Evolutionary conservation across 2,113 vertebrate genomes (phyloP), one percentile per base, ranked within the genome.

Genomic region (Otocyon megalotis): DNA sequence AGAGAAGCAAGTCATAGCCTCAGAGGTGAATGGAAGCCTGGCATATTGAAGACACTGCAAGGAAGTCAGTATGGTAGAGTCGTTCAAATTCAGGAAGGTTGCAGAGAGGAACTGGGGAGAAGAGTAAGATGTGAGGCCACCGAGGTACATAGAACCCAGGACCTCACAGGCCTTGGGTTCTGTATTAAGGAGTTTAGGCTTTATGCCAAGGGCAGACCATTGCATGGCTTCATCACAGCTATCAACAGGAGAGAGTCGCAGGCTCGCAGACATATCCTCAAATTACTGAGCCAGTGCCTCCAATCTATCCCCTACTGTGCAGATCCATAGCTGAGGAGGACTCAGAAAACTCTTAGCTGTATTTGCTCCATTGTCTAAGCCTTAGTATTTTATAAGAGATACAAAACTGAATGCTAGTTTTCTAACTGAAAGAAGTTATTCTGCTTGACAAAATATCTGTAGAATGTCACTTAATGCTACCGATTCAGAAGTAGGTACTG

Each of bases 361-460:
- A 92, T 87, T 96, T 91, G 67, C 32, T 80, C 60, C 71, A 60
- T 93, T 35, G 48, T 37, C 69, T 90, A 37, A 54, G 85, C 11
- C 30, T 53, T 94, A 63, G 50, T 83, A 79, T 79, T 92, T 74
- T 81, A 58, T 95, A 96, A 94, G 76, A 79, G 56, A 86, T 50
- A 50, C 63, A 92, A 37, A 53, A n/a, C 67, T 77, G 30, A 86
- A 43, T 60, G 87, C 19, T 53, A 92, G 19, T 83, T 77, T 97
- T 96, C 62, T 97, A 71, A 84, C 71, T 86, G 86, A 43, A 76
- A 94, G 80, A 90, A 95, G 81, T 93, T 95, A 97, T 95, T 97
- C 90, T 97, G 94, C 88, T 93, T 97, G 81, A 96, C 96, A 71
- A 97, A 97, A 96, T 71, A 96, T 97, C 95, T 90, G 97, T 97